phyloP scores from a whole-genome alignment of 2,888 invertebrate genomes.

The Theodoxus fluviatilis region DNA sequence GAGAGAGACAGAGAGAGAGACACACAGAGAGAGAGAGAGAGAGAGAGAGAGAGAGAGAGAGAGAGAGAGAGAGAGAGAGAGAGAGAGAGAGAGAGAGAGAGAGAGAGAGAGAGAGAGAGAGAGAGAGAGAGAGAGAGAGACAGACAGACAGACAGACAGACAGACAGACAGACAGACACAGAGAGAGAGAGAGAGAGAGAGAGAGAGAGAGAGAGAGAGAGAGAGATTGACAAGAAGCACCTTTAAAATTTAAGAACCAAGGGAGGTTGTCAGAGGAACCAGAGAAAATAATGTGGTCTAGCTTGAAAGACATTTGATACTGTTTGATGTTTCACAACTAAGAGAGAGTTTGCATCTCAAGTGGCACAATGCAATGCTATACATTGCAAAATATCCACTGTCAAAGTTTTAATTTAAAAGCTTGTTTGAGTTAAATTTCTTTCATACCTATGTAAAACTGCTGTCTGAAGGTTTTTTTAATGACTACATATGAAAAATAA shows the following conservation, averaged over 20 bases:
- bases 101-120: constrained; percentile 15
- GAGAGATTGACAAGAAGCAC: constrained; percentile 6
- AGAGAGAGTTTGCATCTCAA: too few relatives aligned
- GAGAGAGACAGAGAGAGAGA: neutral
- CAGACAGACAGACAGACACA: neutral
- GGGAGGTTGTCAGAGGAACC: neutral
- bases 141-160: constrained; percentile 5
- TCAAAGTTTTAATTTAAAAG: too few relatives aligned
- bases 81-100: constrained; percentile 19
- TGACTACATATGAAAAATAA: too few relatives aligned
- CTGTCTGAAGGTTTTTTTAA: too few relatives aligned
- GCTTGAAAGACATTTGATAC: too few relatives aligned
- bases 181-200: constrained; percentile 18
- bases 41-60: neutral
- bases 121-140: constrained; percentile 11
- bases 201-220: too few relatives aligned
- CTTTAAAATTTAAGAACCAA: constrained; percentile 8
- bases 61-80: constrained; percentile 19
- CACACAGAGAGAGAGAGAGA: neutral
- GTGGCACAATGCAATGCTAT: too few relatives aligned
- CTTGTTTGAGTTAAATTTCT: too few relatives aligned
- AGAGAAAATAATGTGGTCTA: neutral
- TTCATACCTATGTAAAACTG: too few relatives aligned
- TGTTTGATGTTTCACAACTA: too few relatives aligned
- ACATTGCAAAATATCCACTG: too few relatives aligned